Evolutionary conservation across 2,113 vertebrate genomes (phyloP).

Genomic region (Mesitornis unicolor): DNA sequence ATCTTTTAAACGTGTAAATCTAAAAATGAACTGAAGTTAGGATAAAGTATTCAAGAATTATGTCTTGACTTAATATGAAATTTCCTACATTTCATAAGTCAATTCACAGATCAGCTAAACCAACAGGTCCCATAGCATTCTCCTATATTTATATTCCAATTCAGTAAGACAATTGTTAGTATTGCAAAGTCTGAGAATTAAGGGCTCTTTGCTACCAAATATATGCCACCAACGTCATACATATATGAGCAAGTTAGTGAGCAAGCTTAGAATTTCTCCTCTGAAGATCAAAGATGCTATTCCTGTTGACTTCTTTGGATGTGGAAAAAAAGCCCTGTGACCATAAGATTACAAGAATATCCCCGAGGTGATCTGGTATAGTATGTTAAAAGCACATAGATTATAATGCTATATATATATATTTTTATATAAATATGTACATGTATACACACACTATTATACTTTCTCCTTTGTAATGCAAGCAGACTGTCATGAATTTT

Average conservation of each 20-base stretch:
- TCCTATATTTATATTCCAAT: background rate
- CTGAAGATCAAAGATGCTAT: background rate
- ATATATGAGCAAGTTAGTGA: background rate
- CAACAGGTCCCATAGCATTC: background rate
- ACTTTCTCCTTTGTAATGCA: background rate
- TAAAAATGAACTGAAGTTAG: background rate
- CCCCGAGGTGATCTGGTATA: background rate
- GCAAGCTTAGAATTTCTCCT: background rate
- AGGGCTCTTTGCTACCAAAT: background rate
- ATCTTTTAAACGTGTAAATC: background rate
- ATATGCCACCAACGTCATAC: background rate
- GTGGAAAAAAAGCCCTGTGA: background rate
- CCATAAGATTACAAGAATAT: background rate
- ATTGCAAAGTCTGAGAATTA: background rate
- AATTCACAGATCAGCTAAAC: background rate
- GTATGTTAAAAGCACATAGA: background rate
- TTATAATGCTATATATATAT: background rate
- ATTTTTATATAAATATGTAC: too few relatives aligned
- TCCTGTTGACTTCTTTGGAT: background rate
- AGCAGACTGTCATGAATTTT: background rate
- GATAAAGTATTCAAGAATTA: background rate
- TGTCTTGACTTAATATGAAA: background rate
- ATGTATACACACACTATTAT: rapidly evolving
- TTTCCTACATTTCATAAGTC: background rate
- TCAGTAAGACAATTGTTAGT: background rate